Evolutionary conservation across 2,113 vertebrate genomes (phyloP), one percentile per base, ranked within the genome.

Genomic region (Myotis brandtii): DNA sequence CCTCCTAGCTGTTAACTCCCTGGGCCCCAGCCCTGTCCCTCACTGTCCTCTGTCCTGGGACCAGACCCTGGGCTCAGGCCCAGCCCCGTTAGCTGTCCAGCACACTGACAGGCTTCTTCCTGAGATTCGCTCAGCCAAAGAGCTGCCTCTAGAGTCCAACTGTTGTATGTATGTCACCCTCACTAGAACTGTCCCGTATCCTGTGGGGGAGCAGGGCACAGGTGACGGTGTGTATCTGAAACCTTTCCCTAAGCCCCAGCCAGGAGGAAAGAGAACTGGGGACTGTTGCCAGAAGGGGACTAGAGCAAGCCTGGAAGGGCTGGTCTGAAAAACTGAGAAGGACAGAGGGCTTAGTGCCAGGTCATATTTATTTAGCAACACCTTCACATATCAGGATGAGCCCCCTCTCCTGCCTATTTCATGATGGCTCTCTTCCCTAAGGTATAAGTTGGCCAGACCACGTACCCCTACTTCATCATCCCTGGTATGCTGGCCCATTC

Each of bases 71-170:
- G 52, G 73, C 50, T n/a, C 93, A 73, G 80, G 32, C 70, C 70
- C 23, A 21, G 43, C 73, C 14, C 70, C 81, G 8, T 0, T 69
- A 69, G 67, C 91, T 86, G 89, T 62, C 75, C 59, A 40, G 27
- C 93, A 66, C 25, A 1, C 46, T 32, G 82, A 69, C 95, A 87
- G 88, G 94, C 92, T 95, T 87, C 85, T 83, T 79, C 79, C 89
- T 62, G 88, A 97, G 93, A 81, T 52, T 90, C 89, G 56, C 95
- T 94, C 84, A 93, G 89, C 89, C 34, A 62, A 62, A 97, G 84
- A 97, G 79, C 86, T 93, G 43, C 93, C 89, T 92, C 84, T 92
- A 59, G 46, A 94, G 77, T 64, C 89, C 82, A 76, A 6, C 94
- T 67, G 37, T 86, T 80, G 6, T 56, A 2, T 91, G 76, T 79